A percentile compares a stretch with the other conserved stretches of the same genome.
Conservation (phyloP, 2,113 vertebrate genomes). For the Daubentonia madagascariensis region DNA sequence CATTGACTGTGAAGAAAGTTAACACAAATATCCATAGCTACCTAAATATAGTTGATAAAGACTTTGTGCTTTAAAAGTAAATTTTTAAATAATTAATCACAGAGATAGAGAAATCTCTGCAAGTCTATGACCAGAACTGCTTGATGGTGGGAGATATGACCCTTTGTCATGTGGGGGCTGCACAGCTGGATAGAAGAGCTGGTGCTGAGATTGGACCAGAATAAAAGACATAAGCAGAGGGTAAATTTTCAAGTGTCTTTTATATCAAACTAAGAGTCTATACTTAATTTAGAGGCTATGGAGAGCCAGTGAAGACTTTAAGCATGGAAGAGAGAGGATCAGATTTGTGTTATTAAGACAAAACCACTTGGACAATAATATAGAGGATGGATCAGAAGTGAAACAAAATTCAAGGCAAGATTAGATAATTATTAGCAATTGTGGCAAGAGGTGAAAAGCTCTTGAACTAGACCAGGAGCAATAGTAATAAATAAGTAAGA, state of each 20-base stretch:
- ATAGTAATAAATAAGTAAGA: neutral
- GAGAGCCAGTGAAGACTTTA: neutral
- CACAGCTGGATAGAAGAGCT: neutral
- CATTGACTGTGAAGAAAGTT: neutral
- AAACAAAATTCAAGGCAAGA: neutral
- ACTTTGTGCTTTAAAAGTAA: neutral
- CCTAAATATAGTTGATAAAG: neutral
- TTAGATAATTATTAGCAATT: neutral
- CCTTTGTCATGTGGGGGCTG: neutral
- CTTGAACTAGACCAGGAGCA: neutral
- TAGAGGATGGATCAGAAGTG: neutral
- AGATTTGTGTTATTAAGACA: neutral
- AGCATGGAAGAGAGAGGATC: neutral
- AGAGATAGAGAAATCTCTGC: neutral
- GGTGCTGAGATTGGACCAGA: neutral
- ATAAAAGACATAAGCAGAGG: neutral
- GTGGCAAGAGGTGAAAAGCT: neutral
- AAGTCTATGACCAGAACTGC: neutral
- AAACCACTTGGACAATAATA: neutral
- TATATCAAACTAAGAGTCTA: neutral
- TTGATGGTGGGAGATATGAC: neutral
- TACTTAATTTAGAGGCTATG: neutral
- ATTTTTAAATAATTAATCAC: neutral
- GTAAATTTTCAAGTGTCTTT: neutral
- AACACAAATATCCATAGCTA: neutral